Evolutionary conservation across 2,888 invertebrate genomes (phyloP).

Genomic region (Crepidodera aurea): DNA sequence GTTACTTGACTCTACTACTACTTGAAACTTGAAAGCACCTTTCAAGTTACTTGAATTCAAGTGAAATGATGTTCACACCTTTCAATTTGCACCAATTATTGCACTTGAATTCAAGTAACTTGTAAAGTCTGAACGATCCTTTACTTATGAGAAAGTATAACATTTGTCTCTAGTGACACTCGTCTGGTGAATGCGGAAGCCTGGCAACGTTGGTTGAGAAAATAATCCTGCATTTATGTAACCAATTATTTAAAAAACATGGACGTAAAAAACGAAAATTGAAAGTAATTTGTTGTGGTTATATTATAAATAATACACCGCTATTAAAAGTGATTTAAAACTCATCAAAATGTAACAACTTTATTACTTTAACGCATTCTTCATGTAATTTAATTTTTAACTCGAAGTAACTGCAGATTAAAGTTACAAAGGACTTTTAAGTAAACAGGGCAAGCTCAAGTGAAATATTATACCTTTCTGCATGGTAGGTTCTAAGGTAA

Average conservation of each 20-base stretch:
- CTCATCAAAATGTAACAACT: conserved; percentile 14
- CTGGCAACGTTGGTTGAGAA: background rate
- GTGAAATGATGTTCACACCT: no score
- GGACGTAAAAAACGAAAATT: conserved; percentile 4
- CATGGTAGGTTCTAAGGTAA: background rate
- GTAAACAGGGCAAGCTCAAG: background rate
- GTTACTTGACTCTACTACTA: no score
- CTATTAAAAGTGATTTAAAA: conserved; percentile 15
- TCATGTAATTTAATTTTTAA: conserved; percentile 12
- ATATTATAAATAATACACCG: conserved; percentile 12
- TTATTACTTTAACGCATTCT: conserved; percentile 12
- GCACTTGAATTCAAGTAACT: no score
- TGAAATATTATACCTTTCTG: conserved; percentile 3
- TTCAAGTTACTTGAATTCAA: no score
- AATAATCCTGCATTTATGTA: background rate
- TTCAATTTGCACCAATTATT: no score
- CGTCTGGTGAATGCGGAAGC: no score
- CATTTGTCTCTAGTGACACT: no score
- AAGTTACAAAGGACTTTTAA: conserved; percentile 4
- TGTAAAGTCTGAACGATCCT: no score
- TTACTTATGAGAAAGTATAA: no score
- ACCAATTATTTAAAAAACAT: conserved; percentile 11
- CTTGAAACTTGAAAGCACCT: no score
- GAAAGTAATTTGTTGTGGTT: conserved; percentile 11
- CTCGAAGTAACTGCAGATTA: background rate